phyloP scores from a whole-genome alignment of 1,140 invertebrate species.

The Pseudomyrmex dendroicus region DNA sequence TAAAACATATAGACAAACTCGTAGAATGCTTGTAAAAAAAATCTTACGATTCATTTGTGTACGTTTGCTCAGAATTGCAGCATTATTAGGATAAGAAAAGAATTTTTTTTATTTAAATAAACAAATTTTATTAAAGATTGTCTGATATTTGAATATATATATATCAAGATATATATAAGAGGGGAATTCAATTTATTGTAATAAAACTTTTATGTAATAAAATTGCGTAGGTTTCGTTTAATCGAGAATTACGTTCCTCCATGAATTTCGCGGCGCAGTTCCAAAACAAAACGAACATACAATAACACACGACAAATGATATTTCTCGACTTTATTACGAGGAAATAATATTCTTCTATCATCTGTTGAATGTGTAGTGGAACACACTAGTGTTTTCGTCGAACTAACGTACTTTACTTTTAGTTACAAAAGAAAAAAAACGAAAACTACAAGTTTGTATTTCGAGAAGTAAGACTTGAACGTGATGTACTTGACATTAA shows the following conservation, averaged over 20 bases:
- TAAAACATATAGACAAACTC: too few relatives aligned
- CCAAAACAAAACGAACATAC: constrained; percentile 1
- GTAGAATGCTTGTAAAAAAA: too few relatives aligned
- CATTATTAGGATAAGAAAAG: too few relatives aligned
- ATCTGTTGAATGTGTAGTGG: constrained; percentile 5
- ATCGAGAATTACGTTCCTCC: constrained; percentile 6
- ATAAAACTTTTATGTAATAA: constrained; percentile 14
- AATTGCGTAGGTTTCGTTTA: not conserved
- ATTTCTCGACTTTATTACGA: constrained; percentile 15
- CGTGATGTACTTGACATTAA: too few relatives aligned
- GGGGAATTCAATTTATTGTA: constrained; percentile 5
- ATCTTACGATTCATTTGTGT: too few relatives aligned
- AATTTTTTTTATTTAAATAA: not conserved
- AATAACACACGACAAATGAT: not conserved
- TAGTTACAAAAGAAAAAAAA: not conserved
- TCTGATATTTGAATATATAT: not conserved
- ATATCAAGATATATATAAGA: not conserved
- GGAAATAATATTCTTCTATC: constrained; percentile 53
- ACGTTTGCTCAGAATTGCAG: too few relatives aligned
- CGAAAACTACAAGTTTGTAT: not conserved
- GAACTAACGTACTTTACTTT: constrained; percentile 8
- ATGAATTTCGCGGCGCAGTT: not conserved
- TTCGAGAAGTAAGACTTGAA: not conserved
- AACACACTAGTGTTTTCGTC: not conserved
- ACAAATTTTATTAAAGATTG: not conserved